Conservation (phyloP, 1,140 invertebrate species). For the Cardiocondyla obscurior region DNA sequence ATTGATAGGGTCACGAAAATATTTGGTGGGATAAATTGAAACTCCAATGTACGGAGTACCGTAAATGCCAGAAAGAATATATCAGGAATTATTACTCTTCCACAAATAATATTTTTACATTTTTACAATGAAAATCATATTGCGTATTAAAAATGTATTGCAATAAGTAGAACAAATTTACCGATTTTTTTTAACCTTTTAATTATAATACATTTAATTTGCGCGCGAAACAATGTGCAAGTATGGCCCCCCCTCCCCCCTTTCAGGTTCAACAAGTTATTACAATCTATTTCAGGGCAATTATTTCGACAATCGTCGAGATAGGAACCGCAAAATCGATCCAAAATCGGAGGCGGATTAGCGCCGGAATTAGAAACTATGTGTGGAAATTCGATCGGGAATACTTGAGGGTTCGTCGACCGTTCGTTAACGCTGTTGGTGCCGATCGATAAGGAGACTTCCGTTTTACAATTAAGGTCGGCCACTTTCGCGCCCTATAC, state of each 20-base stretch:
- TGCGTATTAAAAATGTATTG: neutral
- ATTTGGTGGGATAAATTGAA: neutral
- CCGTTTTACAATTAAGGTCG: conserved; percentile 79
- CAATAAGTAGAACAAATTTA: neutral
- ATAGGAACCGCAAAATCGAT: neutral
- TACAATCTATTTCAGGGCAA: neutral
- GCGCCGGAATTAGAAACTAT: conserved; percentile 26
- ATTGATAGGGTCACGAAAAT: neutral
- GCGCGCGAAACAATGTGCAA: neutral
- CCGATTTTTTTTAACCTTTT: neutral
- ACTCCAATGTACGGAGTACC: neutral
- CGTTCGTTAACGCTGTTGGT: conserved; percentile 58
- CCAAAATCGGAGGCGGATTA: conserved; percentile 9
- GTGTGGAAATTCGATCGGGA: conserved; percentile 34
- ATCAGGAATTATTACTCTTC: neutral
- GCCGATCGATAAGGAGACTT: conserved; percentile 76
- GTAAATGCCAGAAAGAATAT: neutral
- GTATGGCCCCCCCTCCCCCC: neutral
- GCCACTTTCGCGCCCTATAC: conserved; percentile 73
- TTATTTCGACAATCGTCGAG: conserved; percentile 7
- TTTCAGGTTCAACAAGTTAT: neutral
- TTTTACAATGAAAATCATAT: conserved; percentile 1
- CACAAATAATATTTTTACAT: neutral
- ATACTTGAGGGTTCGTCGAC: conserved; percentile 38
- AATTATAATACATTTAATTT: neutral